phyloP scores from a whole-genome alignment of 2,797 vertebrate species.

The Tenualosa thibaudeaui region DNA sequence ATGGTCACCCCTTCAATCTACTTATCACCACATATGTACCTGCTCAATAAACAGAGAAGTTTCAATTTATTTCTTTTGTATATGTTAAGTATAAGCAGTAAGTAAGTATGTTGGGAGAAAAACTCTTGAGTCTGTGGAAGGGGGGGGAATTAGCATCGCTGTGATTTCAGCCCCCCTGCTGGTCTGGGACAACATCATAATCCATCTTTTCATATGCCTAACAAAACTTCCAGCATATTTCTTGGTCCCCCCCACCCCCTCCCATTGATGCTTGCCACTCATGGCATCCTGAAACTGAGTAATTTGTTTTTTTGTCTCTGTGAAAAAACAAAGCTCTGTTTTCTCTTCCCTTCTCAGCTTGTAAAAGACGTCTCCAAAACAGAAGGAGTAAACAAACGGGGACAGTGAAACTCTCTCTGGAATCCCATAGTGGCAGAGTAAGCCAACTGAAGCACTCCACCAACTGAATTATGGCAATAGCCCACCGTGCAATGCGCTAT shows the following conservation, averaged over 20 bases:
- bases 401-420: not conserved
- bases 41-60: not conserved
- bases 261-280: not conserved
- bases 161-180: not conserved
- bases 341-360: not conserved
- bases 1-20: too few relatives aligned
- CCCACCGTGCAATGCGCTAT: conserved; percentile 24
- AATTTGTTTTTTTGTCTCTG: not conserved
- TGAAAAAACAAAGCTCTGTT: not conserved
- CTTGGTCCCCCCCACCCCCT: not conserved
- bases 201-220: not conserved
- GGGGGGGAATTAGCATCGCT: not conserved
- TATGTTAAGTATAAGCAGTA: too few relatives aligned
- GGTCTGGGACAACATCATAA: not conserved
- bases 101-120: not conserved
- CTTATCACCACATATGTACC: not conserved
- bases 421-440: not conserved
- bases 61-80: not conserved
- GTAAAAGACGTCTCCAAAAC: not conserved
- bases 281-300: not conserved
- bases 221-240: conserved; percentile 7
- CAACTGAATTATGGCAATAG: not conserved
- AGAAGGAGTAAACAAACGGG: not conserved
- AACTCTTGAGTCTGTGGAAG: not conserved
- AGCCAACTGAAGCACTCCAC: not conserved